Evolutionary conservation across 2,888 invertebrate species (phyloP), one percentile per base, ranked within the genome.

Genomic region (Matsumyia berberina): DNA sequence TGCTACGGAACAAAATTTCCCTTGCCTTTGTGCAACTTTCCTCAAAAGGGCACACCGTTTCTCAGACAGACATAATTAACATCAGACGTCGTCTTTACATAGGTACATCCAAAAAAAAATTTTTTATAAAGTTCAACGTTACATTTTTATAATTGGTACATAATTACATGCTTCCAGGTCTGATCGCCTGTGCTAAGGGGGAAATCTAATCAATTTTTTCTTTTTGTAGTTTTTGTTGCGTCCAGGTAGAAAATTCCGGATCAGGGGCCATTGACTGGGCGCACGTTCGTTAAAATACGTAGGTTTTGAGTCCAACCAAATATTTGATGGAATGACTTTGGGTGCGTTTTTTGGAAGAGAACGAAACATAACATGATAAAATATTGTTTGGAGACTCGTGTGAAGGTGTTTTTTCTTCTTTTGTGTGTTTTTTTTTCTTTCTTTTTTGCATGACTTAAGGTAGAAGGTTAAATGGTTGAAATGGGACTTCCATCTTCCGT

Each of bases 121-220:
- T 5, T 51, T 19, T 37, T 15, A 15, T 35, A 55, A 79, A 55
- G 51, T 74, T 74, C 58, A 66, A 67, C 53, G 35, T 66, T 79
- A 72, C 73, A 66, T 64, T 77, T 80, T 80, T 51, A 80, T 80
- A 80, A 80, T 80, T 80, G 80, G 74, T 35, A 66, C 73, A 80
- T 74, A 80, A 80, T 74, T 80, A 67, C 44, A 74, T 74, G 46
- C 58, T 53, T 58, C 55, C 15, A 42, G 24, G 42, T 62, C 64
- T 46, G 55, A 49, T 55, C 51, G 29, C n/a, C 8, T 46, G 46
- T 46, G 44, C 53, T 66, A 44, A 80, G 44, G 67, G 73, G 66
- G 24, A 17, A 58, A 37, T 73, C 66, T 80, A 74, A 80, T 80
- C 73, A 80, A 74, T 74, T 73, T 73, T 58, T 46, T 39, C 24